Conservation (phyloP, 1,140 invertebrate genomes). For the Drosophila bocki region DNA sequence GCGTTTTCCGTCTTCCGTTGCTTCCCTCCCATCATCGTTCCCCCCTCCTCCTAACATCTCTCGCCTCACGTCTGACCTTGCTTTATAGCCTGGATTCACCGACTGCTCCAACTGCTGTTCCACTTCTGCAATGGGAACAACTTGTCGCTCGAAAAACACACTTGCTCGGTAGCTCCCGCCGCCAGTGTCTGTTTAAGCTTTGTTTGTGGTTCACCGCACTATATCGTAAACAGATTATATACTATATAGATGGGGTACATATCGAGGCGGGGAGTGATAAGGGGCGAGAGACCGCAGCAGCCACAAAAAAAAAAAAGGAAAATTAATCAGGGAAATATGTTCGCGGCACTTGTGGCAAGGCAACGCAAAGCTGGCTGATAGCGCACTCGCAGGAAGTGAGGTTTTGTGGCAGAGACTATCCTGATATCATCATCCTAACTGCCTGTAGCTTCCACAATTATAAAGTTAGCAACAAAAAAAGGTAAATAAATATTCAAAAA, state of each 20-base stretch:
- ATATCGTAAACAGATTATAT: conserved; percentile 12
- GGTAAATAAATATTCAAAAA: accelerated
- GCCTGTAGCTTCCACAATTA: background rate
- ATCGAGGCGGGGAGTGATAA: conserved; percentile 20
- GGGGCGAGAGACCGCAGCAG: conserved; percentile 15
- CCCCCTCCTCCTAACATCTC: background rate
- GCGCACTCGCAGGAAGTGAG: conserved; percentile 16
- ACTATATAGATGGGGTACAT: conserved; percentile 5
- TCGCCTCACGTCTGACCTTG: conserved; percentile 18
- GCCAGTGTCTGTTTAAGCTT: conserved; percentile 12
- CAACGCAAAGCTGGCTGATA: conserved; percentile 2
- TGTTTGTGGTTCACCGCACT: conserved; percentile 34
- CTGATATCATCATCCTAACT: background rate
- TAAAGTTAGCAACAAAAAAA: background rate
- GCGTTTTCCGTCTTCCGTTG: background rate
- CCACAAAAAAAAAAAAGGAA: background rate
- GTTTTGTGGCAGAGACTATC: background rate
- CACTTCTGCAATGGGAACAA: conserved; percentile 30
- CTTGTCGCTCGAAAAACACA: conserved; percentile 5
- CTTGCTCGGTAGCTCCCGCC: conserved; percentile 4
- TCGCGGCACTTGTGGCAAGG: conserved; percentile 15
- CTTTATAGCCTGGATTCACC: conserved; percentile 18
- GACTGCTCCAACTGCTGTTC: conserved; percentile 31
- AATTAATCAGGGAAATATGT: conserved; percentile 17
- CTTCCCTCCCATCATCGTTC: background rate